phyloP scores from a whole-genome alignment of 2,113 vertebrate species.

The Plestiodon gilberti region DNA sequence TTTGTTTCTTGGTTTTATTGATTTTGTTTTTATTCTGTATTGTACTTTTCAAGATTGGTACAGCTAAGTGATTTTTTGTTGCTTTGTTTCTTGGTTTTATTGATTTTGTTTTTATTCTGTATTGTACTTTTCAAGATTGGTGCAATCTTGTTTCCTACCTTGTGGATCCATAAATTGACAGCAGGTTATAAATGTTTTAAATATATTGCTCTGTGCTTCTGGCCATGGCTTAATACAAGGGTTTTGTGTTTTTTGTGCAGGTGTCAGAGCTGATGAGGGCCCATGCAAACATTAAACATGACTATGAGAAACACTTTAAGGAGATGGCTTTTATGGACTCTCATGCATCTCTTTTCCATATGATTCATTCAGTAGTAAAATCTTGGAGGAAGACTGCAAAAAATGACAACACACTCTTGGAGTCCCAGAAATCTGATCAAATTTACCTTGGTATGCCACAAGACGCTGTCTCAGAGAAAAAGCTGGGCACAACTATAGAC shows the following conservation, averaged over 20 bases:
- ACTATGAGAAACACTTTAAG: neutral
- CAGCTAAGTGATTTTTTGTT: neutral
- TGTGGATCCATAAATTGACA: neutral
- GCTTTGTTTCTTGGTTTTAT: neutral
- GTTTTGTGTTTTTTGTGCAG: neutral
- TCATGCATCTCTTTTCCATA: neutral
- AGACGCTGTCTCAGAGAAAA: conserved; percentile 20
- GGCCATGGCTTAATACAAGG: neutral
- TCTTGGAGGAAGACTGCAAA: neutral
- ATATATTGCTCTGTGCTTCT: neutral
- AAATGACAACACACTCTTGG: neutral
- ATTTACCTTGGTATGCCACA: neutral
- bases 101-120: neutral
- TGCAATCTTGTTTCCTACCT: neutral
- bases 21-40: neutral
- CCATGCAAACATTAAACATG: conserved; percentile 11
- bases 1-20: neutral
- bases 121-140: neutral
- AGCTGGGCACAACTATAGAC: neutral
- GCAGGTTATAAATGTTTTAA: neutral
- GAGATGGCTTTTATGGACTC: conserved; percentile 4
- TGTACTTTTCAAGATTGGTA: neutral
- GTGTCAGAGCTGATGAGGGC: conserved; percentile 6
- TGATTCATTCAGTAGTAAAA: neutral
- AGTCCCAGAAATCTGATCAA: neutral